Evolutionary conservation across 2,113 vertebrate species (phyloP), one percentile per base, ranked within the genome.

Genomic region (Chaetodon auriga): DNA sequence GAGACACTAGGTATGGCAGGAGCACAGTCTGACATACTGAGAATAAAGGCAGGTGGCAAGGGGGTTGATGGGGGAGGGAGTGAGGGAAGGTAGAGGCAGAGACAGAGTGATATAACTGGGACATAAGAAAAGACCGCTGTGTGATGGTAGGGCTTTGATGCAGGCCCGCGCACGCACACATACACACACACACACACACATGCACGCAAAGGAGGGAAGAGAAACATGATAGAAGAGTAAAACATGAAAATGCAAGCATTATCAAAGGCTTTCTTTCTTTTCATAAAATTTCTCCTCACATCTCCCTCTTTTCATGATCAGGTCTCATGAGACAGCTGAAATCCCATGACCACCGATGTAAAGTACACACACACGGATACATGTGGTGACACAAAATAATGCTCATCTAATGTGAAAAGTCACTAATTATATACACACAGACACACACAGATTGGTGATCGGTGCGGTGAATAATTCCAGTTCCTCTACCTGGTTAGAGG

Each of bases 81-180:
- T 8, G 58, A 60, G 49, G 58, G 43, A 62, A 53, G 79, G 70
- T 46, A 82, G 73, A 81, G 72, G 72, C 49, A 85, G 55, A 80
- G 80, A 80, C 45, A 11, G 80, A 87, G 81, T 90, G 81, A 88
- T 77, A 73, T 74, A 87, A 90, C 85, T 82, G 71, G 87, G 82
- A 90, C 77, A 87, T 73, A 70, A 48, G 75, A 82, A 70, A 86
- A 79, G 64, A 80, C 68, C 62, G 66, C 61, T 76, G 68, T 77
- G 82, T 81, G 88, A 80, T 66, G 63, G 55, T 68, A 16, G 30
- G 57, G 78, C 82, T 89, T 89, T 89, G 86, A 83, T 83, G 43
- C 65, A 65, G 16, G 48, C 68, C 15, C 35, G 23, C 18, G 7
- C 80, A 60, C 3, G 7, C 58, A 23, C 78, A 43, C 38, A 30